Evolutionary conservation across 2,797 vertebrate species (phyloP).

Genomic region (Pipistrellus pipistrellus): DNA sequence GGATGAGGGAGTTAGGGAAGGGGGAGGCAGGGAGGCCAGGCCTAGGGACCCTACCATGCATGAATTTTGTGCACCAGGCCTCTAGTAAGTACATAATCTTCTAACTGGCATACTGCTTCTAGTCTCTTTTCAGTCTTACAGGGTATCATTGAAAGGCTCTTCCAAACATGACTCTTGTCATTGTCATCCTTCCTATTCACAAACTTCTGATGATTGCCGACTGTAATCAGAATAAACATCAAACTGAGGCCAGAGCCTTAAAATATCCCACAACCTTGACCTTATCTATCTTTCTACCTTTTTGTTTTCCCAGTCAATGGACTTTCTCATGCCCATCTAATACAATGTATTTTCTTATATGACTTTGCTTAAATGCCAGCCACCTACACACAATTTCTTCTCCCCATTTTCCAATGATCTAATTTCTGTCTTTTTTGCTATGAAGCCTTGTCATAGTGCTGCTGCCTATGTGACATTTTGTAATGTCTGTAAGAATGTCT

Average conservation of each 20-base stretch:
- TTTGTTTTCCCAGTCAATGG: not conserved
- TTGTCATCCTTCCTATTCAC: not conserved
- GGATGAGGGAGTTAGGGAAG: no score
- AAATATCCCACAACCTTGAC: not conserved
- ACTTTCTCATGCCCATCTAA: not conserved
- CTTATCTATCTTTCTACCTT: not conserved
- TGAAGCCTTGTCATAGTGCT: not conserved
- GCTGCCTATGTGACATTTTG: not conserved
- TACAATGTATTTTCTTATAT: not conserved
- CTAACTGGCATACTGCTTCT: not conserved
- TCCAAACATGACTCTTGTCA: not conserved
- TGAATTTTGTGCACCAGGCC: no score
- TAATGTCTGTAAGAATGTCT: not conserved
- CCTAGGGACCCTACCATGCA: no score
- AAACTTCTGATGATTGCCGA: not conserved
- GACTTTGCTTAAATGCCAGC: not conserved
- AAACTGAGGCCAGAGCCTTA: not conserved
- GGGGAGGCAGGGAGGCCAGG: no score
- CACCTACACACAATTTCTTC: not conserved
- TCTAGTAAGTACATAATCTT: not conserved
- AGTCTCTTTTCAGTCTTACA: not conserved
- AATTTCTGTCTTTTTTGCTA: not conserved
- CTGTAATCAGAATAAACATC: not conserved
- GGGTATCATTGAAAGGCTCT: not conserved
- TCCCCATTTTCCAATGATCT: not conserved